Evolutionary conservation across 2,113 vertebrate genomes (phyloP).

Genomic region (Thamnophis sirtalis): DNA sequence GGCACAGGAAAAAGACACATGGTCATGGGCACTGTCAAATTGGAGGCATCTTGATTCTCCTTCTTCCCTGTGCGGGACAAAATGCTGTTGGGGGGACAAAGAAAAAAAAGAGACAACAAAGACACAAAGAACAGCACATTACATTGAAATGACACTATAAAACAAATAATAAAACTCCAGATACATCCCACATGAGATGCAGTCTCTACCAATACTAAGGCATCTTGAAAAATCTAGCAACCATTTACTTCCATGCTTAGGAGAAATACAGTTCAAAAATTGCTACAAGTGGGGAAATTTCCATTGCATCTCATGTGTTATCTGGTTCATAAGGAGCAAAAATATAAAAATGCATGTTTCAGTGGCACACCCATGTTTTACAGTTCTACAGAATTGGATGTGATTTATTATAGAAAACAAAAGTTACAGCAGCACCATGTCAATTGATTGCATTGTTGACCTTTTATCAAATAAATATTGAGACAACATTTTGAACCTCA

Average conservation of each 20-base stretch:
- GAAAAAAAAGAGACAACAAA: slow-evolving; percentile 99
- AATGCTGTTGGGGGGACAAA: slow-evolving; percentile 99
- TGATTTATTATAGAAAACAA: slow-evolving; percentile 42
- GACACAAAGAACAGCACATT: slow-evolving; percentile 99
- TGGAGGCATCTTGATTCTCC: slow-evolving; percentile 99
- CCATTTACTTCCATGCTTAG: slow-evolving; percentile 46
- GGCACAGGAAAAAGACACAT: slow-evolving; percentile 99
- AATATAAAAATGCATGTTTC: slow-evolving; percentile 99
- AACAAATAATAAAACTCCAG: slow-evolving; percentile 99
- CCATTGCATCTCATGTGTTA: slow-evolving; percentile 99
- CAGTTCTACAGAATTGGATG: slow-evolving; percentile 61
- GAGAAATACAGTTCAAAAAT: slow-evolving; percentile 61
- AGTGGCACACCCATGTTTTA: slow-evolving; percentile 99
- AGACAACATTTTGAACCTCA: slow-evolving; percentile 12
- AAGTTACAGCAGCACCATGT: slow-evolving; percentile 22
- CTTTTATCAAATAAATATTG: slow-evolving; percentile 7
- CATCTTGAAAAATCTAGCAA: slow-evolving; percentile 60
- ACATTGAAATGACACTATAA: slow-evolving; percentile 99
- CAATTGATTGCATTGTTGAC: slow-evolving; percentile 46
- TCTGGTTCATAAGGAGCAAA: slow-evolving; percentile 99
- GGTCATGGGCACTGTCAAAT: slow-evolving; percentile 99
- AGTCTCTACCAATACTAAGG: slow-evolving; percentile 72
- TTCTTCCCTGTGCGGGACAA: slow-evolving; percentile 99
- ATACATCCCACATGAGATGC: slow-evolving; percentile 99
- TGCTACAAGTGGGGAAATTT: slow-evolving; percentile 63